Conservation (phyloP, 2,113 vertebrate species). For the Poecilia latipinna region DNA sequence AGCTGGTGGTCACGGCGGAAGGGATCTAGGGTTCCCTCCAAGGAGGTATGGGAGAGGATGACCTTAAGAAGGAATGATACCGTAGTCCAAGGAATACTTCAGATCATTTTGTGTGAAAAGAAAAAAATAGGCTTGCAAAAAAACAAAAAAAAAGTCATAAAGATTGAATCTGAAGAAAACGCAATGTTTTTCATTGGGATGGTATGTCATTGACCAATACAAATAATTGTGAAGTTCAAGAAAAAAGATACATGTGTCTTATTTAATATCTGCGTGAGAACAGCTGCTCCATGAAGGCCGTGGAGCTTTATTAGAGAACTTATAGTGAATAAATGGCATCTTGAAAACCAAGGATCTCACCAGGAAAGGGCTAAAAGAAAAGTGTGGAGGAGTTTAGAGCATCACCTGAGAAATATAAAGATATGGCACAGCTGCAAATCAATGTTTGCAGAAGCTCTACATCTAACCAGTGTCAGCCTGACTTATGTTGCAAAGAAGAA, state of each 20-base stretch:
- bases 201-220: background rate
- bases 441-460: background rate
- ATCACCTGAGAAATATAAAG: background rate
- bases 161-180: background rate
- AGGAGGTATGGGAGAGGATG: constrained; percentile 87
- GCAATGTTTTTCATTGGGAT: background rate
- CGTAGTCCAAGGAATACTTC: background rate
- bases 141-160: background rate
- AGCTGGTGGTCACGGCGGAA: constrained; percentile 98
- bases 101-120: background rate
- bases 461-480: background rate
- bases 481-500: background rate
- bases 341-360: background rate
- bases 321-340: background rate
- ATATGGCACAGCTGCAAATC: background rate
- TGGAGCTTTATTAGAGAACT: background rate
- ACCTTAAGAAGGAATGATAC: background rate
- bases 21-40: constrained; percentile 96
- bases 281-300: background rate
- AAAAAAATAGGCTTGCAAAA: background rate
- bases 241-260: background rate
- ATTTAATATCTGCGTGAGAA: no score
- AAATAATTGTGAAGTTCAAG: background rate
- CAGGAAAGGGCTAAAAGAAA: background rate
- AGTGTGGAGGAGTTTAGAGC: background rate